These are phyloP conservation scores for Tetheella fluctuosa DNA, from an alignment of 2,888 invertebrate species.

Conservation along the genomic window DNA sequence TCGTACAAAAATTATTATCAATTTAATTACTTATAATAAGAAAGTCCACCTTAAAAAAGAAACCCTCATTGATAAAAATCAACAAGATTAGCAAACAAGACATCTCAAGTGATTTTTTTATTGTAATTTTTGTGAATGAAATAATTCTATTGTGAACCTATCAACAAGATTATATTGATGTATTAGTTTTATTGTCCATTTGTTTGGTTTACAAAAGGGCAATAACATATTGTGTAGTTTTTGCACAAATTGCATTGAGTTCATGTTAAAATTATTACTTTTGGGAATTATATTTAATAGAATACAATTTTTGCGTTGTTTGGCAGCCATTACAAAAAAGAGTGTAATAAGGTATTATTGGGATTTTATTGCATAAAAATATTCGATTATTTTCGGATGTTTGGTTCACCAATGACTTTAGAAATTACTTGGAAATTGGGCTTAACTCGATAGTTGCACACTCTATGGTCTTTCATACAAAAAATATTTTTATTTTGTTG, in stretches of 20 bases:
- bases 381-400: not conserved
- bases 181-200: not conserved
- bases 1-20: too few species aligned
- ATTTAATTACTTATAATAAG: too few species aligned
- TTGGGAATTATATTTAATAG: too few species aligned
- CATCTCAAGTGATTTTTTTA: not conserved
- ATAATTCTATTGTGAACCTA: not conserved
- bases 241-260: not conserved
- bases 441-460: not conserved
- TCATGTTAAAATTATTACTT: not conserved
- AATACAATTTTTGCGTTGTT: not conserved
- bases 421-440: not conserved
- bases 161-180: not conserved
- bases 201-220: not conserved
- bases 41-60: too few species aligned
- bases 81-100: too few species aligned
- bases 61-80: conserved; percentile 13
- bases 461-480: too few species aligned
- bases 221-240: conserved; percentile 1
- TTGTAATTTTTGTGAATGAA: not conserved
- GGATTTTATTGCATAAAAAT: not conserved
- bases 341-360: not conserved
- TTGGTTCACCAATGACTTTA: not conserved
- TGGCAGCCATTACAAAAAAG: not conserved
- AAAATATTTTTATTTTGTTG: conserved; percentile 42